Evolutionary conservation across 2,888 invertebrate genomes (phyloP), one percentile per base, ranked within the genome.

Genomic region (Conistra vaccinii): DNA sequence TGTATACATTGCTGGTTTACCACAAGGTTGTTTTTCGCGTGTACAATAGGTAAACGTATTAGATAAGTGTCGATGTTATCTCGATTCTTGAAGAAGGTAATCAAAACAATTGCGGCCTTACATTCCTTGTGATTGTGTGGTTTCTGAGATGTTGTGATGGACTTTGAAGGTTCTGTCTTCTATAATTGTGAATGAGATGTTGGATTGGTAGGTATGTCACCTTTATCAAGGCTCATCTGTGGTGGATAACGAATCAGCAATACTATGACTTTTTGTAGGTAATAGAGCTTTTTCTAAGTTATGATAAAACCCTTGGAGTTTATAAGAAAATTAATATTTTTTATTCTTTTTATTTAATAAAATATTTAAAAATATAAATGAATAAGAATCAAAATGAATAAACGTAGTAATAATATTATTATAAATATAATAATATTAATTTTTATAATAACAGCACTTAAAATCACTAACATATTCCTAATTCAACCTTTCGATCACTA

Each of bases 31-130:
- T 68, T 65, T 77, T 72, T 85, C 68, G 65, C 48, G 70, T 84
- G 76, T 80, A 88, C 89, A 88, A 87, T 83, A 73, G 67, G 79
- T 84, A 76, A 89, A 84, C 84, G 84, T 88, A 88, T 87, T 83
- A 83, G 88, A 70, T 60, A 61, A 67, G 69, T 81, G 78, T 42
- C 39, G 81, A 87, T 87, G 57, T 58, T 80, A 87, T 86, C 83
- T 76, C 23, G 45, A n/a, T 26, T n/a, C 14, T 51, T 35, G 48
- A 68, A 79, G 68, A 55, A 85, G 85, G 83, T 73, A 61, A 83
- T 73, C 42, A 63, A 78, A 85, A 86, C 76, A 84, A 83, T 85
- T 57, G 70, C 55, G 81, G n/a, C 73, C 80, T 82, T 68, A 81
- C 48, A 85, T 84, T 58, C 84, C 66, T 35, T 48, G 29, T 73